These are phyloP conservation scores for Teinopalpus imperialis DNA, from an alignment of 2,888 invertebrate species.

Conservation along the genomic window DNA sequence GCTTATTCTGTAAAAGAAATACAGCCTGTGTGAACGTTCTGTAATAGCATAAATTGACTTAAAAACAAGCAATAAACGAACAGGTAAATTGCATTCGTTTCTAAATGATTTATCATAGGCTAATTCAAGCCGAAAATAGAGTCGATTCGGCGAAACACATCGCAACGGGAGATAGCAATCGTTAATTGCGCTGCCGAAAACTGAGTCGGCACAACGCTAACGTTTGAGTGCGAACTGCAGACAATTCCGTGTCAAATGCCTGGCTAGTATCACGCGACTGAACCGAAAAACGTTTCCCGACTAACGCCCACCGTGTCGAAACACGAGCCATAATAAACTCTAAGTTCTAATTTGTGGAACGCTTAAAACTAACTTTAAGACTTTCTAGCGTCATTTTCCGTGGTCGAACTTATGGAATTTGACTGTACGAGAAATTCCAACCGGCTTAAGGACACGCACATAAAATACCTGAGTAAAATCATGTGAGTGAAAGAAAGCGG, in stretches of 20 bases:
- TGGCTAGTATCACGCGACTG: conserved; percentile 57
- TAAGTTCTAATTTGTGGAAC: conserved; percentile 5
- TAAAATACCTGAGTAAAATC: no score
- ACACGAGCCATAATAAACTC: not conserved
- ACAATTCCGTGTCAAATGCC: conserved; percentile 65
- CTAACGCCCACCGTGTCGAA: conserved; percentile 32
- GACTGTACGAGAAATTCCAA: no score
- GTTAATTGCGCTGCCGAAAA: conserved; percentile 69
- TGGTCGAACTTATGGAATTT: no score
- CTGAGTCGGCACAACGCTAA: conserved; percentile 61
- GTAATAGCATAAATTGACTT: not conserved
- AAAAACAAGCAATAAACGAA: not conserved
- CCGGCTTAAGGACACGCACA: no score
- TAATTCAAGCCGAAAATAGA: conserved; percentile 8
- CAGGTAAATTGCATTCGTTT: conserved; percentile 1
- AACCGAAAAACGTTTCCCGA: conserved; percentile 36
- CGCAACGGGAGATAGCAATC: conserved; percentile 57
- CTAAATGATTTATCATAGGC: conserved; percentile 13
- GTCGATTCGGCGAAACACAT: conserved; percentile 9
- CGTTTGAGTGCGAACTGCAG: conserved; percentile 73
- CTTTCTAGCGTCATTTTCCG: no score
- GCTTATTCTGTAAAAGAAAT: no score
- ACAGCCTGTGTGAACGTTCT: no score
- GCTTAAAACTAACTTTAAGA: no score
- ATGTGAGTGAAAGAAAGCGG: no score